Conservation (phyloP, 2,888 invertebrate genomes). For the Arrhopalites spinosus region DNA sequence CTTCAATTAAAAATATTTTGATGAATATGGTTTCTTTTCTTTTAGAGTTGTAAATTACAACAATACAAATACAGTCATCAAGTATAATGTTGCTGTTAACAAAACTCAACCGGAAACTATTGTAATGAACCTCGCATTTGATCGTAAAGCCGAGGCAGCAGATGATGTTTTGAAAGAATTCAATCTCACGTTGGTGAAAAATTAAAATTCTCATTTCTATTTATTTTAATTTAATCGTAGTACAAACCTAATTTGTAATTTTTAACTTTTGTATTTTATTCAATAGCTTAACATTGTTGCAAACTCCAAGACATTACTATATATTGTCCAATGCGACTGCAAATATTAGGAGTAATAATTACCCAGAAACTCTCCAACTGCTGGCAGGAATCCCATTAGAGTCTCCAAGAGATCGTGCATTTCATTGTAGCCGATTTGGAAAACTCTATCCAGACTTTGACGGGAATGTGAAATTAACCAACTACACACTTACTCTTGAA, state of each 20-base stretch:
- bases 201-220: not conserved
- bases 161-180: no score
- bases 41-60: slow-evolving; percentile 12
- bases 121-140: not conserved
- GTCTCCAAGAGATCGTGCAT: slow-evolving; percentile 56
- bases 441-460: slow-evolving; percentile 42
- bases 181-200: no score
- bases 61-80: not conserved
- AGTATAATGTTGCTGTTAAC: not conserved
- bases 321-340: not conserved
- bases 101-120: not conserved
- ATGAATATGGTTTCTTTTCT: no score
- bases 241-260: not conserved
- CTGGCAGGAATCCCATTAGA: slow-evolving; percentile 44
- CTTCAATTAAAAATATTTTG: not conserved
- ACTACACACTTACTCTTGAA: slow-evolving; percentile 36
- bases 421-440: slow-evolving; percentile 57
- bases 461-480: slow-evolving; percentile 34
- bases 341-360: not conserved
- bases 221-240: not conserved
- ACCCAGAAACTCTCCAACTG: not conserved
- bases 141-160: no score
- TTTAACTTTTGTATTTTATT: not conserved
- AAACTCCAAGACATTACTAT: not conserved
- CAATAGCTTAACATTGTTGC: not conserved